Base-by-base conservation (phyloP, 2,888 invertebrate species). In the Julus scandinavius region DNA sequence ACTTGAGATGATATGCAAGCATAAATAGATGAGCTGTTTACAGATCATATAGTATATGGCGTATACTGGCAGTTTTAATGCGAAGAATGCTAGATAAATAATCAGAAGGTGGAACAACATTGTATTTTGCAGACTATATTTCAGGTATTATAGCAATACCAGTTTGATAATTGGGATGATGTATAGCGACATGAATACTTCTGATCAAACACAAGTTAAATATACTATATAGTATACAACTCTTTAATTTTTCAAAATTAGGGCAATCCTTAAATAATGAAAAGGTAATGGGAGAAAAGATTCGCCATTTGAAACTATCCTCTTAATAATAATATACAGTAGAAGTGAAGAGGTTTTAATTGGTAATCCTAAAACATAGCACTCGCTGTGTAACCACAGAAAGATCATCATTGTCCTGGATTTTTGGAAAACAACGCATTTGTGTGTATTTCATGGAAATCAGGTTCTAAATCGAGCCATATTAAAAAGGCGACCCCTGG, bases 391-490 rank as follows among this genome's bases (percentile, higher is more conserved):
- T 45, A 45, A 7, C 29, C 9, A 80, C 29, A 38, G 29, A 29
- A 80, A 80, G 80, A 80, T 80, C 80, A 80, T 80, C 80, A 29
- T 38, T 80, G 80, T 38, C 80, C 80, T 38, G 80, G 38, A 80
- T 80, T 80, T 80, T 29, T 80, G 1, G 1, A 11, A 80, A 80
- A 29, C 29, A 80, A 72, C 29, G 72, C 7, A 72, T 72, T 72
- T 72, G n/a, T 20, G 72, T 29, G 7, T 29, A 63, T 38, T 20
- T 80, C 80, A 13, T 80, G 80, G 38, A 80, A 80, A 80, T 38
- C 80, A 80, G 80, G 80, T 80, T 80, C 80, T 20, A 38, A 80
- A 80, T 80, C 80, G 80, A 80, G 80, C 80, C 80, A 80, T 80
- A 29, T 80, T 80, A 80, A 80, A 80, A 80, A 80, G 80, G 29